Base-by-base conservation (phyloP, 2,797 vertebrate genomes). In the Enteromius paludinosus region DNA sequence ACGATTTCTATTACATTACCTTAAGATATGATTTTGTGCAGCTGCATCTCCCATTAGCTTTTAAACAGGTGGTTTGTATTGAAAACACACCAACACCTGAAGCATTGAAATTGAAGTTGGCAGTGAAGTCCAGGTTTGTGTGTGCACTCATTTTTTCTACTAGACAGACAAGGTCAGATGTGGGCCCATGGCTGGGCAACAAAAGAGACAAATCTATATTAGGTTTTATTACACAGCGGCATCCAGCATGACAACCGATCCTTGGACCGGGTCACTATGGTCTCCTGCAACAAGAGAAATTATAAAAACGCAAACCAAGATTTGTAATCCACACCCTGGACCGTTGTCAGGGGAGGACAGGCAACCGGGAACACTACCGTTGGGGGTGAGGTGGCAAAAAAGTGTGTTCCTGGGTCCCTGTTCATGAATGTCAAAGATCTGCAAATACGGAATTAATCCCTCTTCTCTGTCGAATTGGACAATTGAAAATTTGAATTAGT, bases 41-140 rank as follows among this genome's bases (percentile, higher is more conserved):
- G 56, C 62, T 83, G 79, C 62, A 83, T 85, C 78, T 83, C 78
- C 70, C 66, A 78, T 78, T 87, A 79, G 69, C 30, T 87, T 85
- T 84, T 79, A 76, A 82, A 79, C 69, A 82, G 73, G 68, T 85
- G 23, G 65, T 18, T 83, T 66, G 59, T 47, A 68, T 83, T 79
- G 45, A 72, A 49, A 61, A 62, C 30, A 38, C 68, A 74, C 25
- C n/a, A 54, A 47, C 62, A 35, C 82, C 79, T 75, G 75, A 73
- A 83, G 64, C 64, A 61, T 14, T 65, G 62, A 79, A 79, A 84
- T 25, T 78, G 33, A 78, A 75, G 69, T 78, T 87, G 68, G 70
- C 61, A 66, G 75, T 82, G 47, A 82, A 74, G 38, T 61, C 64
- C 43, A 30, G 28, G 47, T 28, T 5, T 76, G 10, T 49, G 62